Conservation (phyloP, 2,888 invertebrate genomes). For the Syrphus vitripennis region DNA sequence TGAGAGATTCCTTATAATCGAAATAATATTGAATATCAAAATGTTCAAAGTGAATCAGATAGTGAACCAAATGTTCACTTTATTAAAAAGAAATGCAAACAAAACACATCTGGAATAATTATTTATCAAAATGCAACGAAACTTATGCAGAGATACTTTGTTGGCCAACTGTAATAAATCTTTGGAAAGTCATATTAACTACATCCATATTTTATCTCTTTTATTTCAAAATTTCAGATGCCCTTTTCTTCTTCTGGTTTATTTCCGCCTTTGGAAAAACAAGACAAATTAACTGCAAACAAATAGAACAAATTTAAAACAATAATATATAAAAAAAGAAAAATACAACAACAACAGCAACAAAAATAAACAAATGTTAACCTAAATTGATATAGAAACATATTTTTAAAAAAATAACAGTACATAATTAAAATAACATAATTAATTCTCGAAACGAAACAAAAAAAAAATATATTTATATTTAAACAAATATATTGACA, state of each 20-base stretch:
- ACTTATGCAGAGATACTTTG: conserved; percentile 60
- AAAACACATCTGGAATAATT: neutral
- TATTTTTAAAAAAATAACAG: conserved; percentile 40
- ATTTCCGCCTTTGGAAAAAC: conserved; percentile 42
- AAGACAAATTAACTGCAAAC: conserved; percentile 59
- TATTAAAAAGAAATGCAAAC: neutral
- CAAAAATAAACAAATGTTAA: conserved; percentile 52
- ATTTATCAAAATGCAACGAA: neutral
- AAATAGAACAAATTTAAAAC: conserved; percentile 65
- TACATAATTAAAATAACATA: conserved; percentile 7
- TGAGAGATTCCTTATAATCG: too few species aligned
- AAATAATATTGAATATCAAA: too few species aligned
- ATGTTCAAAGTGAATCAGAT: too few species aligned
- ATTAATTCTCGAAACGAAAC: conserved; percentile 31
- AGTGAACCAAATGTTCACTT: too few species aligned
- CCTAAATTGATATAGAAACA: conserved; percentile 40
- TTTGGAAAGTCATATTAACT: conserved; percentile 15
- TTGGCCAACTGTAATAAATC: conserved; percentile 35
- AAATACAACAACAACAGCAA: neutral
- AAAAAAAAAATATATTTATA: conserved; percentile 43
- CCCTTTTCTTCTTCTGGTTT: conserved; percentile 37
- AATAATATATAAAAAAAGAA: conserved; percentile 42
- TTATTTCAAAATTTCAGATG: conserved; percentile 47
- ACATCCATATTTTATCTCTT: conserved; percentile 22
- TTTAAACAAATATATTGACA: conserved; percentile 7